Percentiles rank a stretch among this genome's conserved stretches.
These are phyloP conservation scores for Andricus curvator DNA, from an alignment of 2,888 invertebrate species.

Conservation along the genomic window DNA sequence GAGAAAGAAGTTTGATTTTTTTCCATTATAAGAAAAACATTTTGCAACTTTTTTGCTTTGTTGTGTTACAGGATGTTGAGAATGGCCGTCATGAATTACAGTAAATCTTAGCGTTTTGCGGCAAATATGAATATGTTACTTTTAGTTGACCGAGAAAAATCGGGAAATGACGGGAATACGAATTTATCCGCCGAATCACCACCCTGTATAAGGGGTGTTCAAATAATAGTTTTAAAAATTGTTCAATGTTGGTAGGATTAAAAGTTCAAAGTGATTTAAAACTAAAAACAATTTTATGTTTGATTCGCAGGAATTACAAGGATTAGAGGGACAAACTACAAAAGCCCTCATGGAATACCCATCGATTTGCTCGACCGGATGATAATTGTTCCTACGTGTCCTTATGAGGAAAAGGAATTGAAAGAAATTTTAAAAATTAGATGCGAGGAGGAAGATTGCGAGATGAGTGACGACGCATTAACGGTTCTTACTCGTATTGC, in stretches of 20 bases:
- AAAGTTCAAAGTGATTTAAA: background rate
- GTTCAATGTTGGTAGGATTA: background rate
- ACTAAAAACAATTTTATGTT: background rate
- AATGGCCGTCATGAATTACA: no score
- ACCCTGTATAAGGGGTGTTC: background rate
- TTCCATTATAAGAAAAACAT: no score
- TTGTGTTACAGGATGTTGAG: no score
- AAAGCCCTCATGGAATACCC: slow-evolving; percentile 98
- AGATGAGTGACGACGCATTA: slow-evolving; percentile 94
- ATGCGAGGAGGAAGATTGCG: slow-evolving; percentile 98
- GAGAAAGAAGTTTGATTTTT: no score
- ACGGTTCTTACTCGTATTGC: slow-evolving; percentile 95
- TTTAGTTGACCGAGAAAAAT: no score
- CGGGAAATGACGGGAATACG: no score
- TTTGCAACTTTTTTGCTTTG: no score
- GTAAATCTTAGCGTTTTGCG: no score
- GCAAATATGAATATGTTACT: background rate
- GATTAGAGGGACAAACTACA: slow-evolving; percentile 96
- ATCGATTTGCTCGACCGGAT: slow-evolving; percentile 96
- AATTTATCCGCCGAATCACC: no score
- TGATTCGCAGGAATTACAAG: slow-evolving; percentile 84
- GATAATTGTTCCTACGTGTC: slow-evolving; percentile 95
- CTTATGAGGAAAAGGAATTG: slow-evolving; percentile 93
- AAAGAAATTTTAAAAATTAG: slow-evolving; percentile 95
- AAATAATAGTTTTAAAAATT: background rate